Base-by-base conservation (phyloP, 2,797 vertebrate genomes). In the Falco biarmicus region DNA sequence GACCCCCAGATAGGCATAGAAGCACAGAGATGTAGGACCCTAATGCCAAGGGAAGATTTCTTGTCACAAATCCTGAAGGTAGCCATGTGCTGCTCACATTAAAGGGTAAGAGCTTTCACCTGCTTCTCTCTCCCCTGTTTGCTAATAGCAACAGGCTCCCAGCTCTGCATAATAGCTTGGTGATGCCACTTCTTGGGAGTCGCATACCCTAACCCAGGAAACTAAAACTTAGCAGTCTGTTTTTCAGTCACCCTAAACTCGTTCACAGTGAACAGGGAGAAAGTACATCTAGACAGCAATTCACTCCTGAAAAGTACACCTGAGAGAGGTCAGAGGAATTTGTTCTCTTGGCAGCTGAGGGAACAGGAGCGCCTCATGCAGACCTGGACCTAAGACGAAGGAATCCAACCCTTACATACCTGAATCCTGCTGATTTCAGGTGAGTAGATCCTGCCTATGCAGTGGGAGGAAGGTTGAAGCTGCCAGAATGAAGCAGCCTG, bases 401-500 rank as follows among this genome's bases (percentile, higher is more conserved):
- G 51, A 82, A 76, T 73, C 66, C 64, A 61, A n/a, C 22, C 2
- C 14, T 87, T 48, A 43, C 6, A 16, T 51, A 15, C 16, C 47
- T 76, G 68, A 81, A 68, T 61, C 22, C 31, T 59, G 54, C 37
- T 54, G 78, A 3, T 53, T 83, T 71, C 45, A 68, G 28, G 32
- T 29, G 5, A 74, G 31, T 8, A 32, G 37, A 75, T 71, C 16
- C 60, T 83, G n/a, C 13, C 39, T 60, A 6, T 70, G 39, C 31
- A 22, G 20, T 0, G 0, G 2, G 1, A 87, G 39, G n/a, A 63
- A 56, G 28, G 29, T 1, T 65, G 68, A 79, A 54, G 17, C 15
- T 92, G 14, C 31, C 60, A 71, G 43, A 39, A 45, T 1, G 5
- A 34, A 66, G 29, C 31, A 92, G 24, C 20, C 34, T 89, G n/a